phyloP scores from a whole-genome alignment of 2,113 vertebrate genomes.

The Seriola aureovittata region DNA sequence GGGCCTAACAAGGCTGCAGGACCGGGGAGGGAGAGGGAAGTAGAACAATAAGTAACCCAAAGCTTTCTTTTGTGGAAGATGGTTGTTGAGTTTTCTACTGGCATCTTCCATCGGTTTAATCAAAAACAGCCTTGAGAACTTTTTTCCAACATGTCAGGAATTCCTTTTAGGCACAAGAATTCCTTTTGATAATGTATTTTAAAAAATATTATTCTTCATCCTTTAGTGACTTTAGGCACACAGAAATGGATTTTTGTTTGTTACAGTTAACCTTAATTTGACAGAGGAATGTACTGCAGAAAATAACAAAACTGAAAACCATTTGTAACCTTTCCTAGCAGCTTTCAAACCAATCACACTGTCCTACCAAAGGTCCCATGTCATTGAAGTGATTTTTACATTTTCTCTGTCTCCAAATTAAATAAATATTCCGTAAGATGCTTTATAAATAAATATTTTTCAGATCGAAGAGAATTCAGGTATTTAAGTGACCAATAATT shows the following conservation, averaged over 20 bases:
- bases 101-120: constrained; percentile 16
- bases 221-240: constrained; percentile 1
- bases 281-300: constrained; percentile 8
- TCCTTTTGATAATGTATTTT: constrained; percentile 8
- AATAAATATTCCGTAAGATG: not conserved
- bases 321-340: not conserved
- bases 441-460: not conserved
- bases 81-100: not conserved
- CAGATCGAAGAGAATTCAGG: not conserved
- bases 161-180: constrained; percentile 38
- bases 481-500: not conserved
- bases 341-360: constrained; percentile 7
- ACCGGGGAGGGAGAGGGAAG: constrained; percentile 1
- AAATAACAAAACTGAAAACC: constrained; percentile 7
- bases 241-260: constrained; percentile 22
- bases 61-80: constrained; percentile 38
- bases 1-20: constrained; percentile 52
- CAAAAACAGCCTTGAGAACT: constrained; percentile 48
- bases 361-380: not conserved
- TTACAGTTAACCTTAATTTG: constrained; percentile 18
- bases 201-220: constrained; percentile 8
- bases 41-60: constrained; percentile 26
- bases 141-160: constrained; percentile 19
- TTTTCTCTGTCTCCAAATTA: not conserved
- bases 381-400: not conserved